Base-by-base conservation (phyloP, 2,888 invertebrate species). In the Eulithis prunata region DNA sequence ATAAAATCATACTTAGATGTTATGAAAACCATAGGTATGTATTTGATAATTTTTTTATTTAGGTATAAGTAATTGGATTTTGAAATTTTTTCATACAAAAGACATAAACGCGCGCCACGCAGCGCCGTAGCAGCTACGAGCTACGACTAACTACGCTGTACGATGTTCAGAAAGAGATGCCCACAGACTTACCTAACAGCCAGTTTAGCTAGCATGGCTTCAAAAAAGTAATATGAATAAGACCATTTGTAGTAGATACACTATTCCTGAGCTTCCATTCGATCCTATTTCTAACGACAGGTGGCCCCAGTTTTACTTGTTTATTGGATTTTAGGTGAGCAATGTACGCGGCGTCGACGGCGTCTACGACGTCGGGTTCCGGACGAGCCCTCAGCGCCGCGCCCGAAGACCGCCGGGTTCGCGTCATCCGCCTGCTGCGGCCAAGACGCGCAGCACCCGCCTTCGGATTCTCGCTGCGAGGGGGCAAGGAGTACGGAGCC, bases 401-500 rank as follows among this genome's bases (percentile, higher is more conserved):
- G 21, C 71, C 78, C 1, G 78, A 75, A 12, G 91, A 91, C 71
- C 80, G 92, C 47, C 87, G 91, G 63, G 85, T 93, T 68, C 90
- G 93, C 51, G 87, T 87, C 2, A 86, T 93, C 65, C 84, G 92
- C 5, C 77, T 93, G 64, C 81, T 93, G 78, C 88, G 93, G 14
- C 91, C 93, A 66, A 87, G 91, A 71, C 82, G 92, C 52, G 82
- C 90, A 1, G 83, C 90, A 5, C 95, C 96, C 6, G 95, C 95
- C 21, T 96, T 96, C 78, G 97, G 97, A 0, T 97, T 98, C 87
- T 96, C 97, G 2, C 89, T 98, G 64, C 94, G 97, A 3, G 97
- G 98, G 38, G 98, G 99, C 13, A 94, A 96, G 71, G 99, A 99
- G 83, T 97, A 98, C 84, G 96, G 97, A 32, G 97, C 98, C 0